Base-by-base conservation (phyloP, 2,797 vertebrate genomes). In the Diplodus puntazzo region DNA sequence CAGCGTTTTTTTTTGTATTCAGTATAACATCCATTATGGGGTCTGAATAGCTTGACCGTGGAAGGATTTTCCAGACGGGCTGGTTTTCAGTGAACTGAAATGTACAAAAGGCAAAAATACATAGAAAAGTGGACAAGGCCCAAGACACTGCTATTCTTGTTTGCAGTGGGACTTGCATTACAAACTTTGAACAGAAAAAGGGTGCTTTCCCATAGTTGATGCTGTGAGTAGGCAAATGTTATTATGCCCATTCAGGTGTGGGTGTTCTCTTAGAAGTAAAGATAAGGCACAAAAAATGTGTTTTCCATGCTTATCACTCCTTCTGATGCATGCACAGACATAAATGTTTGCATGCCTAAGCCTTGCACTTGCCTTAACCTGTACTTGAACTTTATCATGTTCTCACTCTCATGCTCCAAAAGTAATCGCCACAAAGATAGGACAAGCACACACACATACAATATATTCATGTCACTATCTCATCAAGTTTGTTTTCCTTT, bases 221-320 rank as follows among this genome's bases (percentile, higher is more conserved):
- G 43, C 27, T 67, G 18, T 50, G 23, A 21, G n/a, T 14, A n/a
- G 50, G 13, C 21, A 21, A 78, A 54, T 42, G n/a, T 21, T 55
- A 1, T 16, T 4, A 50, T 63, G 53, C 11, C 12, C 25, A 43
- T 48, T 59, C 18, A 50, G 8, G 9, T 4, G 16, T 61, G 50
- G 73, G 4, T 16, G 10, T 46, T 62, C 3, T 46, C 27, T 65
- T 12, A 13, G 16, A 17, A n/a, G 45, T 34, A 17, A 45, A 64
- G 59, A 75, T 68, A 74, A 62, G 39, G 27, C 16, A 68, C 16
- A 68, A 53, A 53, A 65, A 63, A 70, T 45, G 16, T 62, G 23
- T 73, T 67, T 55, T 14, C n/a, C 34, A 42, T 30, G 46, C 34
- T 63, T 55, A 25, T 60, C 62, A 39, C 0, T 59, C 3, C 50